Evolutionary conservation across 2,113 vertebrate species (phyloP).

Genomic region (Ondatra zibethicus): DNA sequence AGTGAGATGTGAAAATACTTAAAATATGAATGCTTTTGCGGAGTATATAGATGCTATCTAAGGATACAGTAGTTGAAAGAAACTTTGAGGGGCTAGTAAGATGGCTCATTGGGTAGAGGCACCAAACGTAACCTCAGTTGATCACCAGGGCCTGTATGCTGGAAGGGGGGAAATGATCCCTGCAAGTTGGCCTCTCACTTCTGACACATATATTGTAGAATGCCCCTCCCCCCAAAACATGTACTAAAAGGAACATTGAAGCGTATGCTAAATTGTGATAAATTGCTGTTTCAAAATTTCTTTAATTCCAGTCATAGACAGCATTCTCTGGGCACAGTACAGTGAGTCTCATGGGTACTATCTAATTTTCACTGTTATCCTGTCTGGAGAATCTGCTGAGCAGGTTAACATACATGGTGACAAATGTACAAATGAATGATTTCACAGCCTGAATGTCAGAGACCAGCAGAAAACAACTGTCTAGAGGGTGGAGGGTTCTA

Average conservation of each 20-base stretch:
- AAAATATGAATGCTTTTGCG: conserved; percentile 21
- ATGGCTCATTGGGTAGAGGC: neutral
- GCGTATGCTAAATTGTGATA: neutral
- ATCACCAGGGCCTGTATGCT: neutral
- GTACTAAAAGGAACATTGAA: neutral
- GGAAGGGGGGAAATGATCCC: neutral
- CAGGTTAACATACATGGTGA: conserved; percentile 40
- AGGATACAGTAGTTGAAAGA: conserved; percentile 15
- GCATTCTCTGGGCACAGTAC: neutral
- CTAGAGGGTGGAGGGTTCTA: neutral
- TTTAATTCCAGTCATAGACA: conserved; percentile 13
- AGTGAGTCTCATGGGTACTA: neutral
- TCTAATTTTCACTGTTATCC: neutral
- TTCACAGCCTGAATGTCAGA: neutral
- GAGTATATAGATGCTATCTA: neutral
- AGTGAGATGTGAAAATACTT: neutral
- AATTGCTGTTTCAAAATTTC: neutral
- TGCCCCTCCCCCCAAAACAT: neutral
- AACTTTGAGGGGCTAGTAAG: neutral
- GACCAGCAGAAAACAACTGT: neutral
- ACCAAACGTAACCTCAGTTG: neutral
- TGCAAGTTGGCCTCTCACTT: neutral
- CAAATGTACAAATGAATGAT: neutral
- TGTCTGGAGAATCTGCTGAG: neutral
- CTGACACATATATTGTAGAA: neutral